Evolutionary conservation across 2,888 invertebrate species (phyloP).

Genomic region (Epinotia ramella): DNA sequence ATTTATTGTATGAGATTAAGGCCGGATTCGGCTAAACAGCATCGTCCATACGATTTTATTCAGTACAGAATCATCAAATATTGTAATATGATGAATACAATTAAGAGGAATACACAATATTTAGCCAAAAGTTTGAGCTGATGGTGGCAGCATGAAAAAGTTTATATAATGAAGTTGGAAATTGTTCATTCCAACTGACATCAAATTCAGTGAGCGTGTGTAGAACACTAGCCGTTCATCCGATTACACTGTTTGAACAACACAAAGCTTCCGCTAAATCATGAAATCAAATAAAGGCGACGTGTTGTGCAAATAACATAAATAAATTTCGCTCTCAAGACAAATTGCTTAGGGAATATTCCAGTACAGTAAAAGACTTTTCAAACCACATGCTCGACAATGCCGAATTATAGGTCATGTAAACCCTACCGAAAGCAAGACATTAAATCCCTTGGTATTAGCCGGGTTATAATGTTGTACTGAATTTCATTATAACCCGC

Average conservation of each 20-base stretch:
- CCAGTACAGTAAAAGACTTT: slow-evolving; percentile 1
- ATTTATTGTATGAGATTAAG: no score
- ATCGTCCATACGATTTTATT: no score
- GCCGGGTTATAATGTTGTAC: no score
- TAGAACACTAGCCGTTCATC: slow-evolving; percentile 47
- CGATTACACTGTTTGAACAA: slow-evolving; percentile 51
- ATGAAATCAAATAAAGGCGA: slow-evolving; percentile 51
- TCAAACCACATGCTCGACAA: no score
- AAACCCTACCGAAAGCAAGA: no score
- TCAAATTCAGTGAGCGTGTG: slow-evolving; percentile 12
- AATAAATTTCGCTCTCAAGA: slow-evolving; percentile 48
- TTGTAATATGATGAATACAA: neutral
- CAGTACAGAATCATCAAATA: no score
- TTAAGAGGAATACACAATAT: neutral
- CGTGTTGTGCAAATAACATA: slow-evolving; percentile 50
- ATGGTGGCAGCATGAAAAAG: slow-evolving; percentile 5
- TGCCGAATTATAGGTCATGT: no score
- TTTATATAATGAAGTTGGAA: slow-evolving; percentile 8
- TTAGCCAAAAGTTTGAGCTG: neutral
- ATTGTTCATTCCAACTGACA: slow-evolving; percentile 5
- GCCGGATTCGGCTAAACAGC: no score
- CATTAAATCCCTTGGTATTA: no score
- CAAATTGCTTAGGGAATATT: slow-evolving; percentile 36
- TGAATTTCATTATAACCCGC: no score
- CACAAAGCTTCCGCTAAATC: slow-evolving; percentile 52